These are phyloP conservation scores for Jaculus jaculus DNA, from an alignment of 2,113 vertebrate species.

Conservation along the genomic window DNA sequence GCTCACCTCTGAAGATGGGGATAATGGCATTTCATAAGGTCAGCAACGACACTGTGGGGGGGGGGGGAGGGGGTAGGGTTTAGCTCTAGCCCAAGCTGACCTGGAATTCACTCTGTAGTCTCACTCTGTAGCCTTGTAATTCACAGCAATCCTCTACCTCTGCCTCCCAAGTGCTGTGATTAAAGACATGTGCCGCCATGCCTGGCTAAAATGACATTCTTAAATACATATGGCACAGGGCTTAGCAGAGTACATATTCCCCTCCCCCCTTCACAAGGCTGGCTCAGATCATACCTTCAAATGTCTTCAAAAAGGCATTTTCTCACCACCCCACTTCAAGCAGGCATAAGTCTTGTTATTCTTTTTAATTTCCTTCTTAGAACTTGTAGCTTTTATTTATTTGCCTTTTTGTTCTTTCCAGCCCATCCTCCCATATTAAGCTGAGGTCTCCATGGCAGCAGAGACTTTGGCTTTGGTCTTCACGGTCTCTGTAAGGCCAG, in stretches of 20 bases:
- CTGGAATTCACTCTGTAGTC: too few species aligned
- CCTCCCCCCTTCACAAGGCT: too few species aligned
- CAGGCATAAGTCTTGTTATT: not conserved
- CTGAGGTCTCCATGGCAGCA: not conserved
- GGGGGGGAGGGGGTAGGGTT: too few species aligned
- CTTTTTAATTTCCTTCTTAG: not conserved
- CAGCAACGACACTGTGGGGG: not conserved
- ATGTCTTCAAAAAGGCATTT: not conserved
- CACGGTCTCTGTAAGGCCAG: not conserved
- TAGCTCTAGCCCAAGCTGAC: too few species aligned
- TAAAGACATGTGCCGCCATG: too few species aligned
- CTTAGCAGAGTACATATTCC: not conserved
- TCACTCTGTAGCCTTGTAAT: too few species aligned
- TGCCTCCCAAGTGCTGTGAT: too few species aligned
- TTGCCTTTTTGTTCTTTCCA: not conserved
- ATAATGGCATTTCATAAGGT: not conserved
- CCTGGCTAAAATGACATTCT: not conserved
- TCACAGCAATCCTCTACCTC: too few species aligned
- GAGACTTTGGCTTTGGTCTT: not conserved
- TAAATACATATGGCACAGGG: not conserved
- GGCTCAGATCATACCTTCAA: not conserved
- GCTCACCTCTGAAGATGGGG: not conserved
- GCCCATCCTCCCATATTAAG: not conserved
- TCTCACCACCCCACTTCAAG: not conserved
- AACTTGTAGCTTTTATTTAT: not conserved